Base-by-base conservation (phyloP, 1,140 invertebrate genomes). In the Vanessa tameamea region DNA sequence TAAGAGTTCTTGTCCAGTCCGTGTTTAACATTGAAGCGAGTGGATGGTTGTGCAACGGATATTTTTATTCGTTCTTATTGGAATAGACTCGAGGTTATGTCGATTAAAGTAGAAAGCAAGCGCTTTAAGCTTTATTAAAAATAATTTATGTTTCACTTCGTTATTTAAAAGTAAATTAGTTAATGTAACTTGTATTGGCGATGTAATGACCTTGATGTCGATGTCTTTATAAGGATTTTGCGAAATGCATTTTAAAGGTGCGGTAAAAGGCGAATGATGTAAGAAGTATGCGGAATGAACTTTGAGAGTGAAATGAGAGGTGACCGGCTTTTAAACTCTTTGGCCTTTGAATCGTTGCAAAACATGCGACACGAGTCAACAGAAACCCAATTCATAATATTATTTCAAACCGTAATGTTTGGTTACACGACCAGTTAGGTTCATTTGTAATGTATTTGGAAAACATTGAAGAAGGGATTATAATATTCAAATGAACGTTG, bases 21-120 rank as follows among this genome's bases (percentile, higher is more conserved):
- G 20, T 51, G 15, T 37, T 66, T 5, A 48, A 16, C 11, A 23
- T 37, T 16, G 65, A 26, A 47, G 64, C 48, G 64, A 61, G 8
- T 14, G 48, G 0, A 26, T 31, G 8, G 51, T 72, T 72, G 64
- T 72, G 70, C 51, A 72, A 72, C 51, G 31, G 20, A 72, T 67
- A 67, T 59, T 72, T 66, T 26, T 66, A 51, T 53, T 47, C 37
- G 20, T 37, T 71, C 20, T 67, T 61, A 47, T 66, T 67, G 43
- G 53, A 61, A 66, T 66, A 23, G 37, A 66, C 64, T 67, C 71
- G 71, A 72, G 71, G 71, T 55, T 72, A 72, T 55, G 31, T 26
- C 43, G 12, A 61, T 61, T 57, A 51, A 71, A 43, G 37, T 64
- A 53, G 70, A 66, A 66, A 66, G 47, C 51, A 55, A 31, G 12